phyloP scores from a whole-genome alignment of 1,140 invertebrate species.

The Philotrypesis tridentata region DNA sequence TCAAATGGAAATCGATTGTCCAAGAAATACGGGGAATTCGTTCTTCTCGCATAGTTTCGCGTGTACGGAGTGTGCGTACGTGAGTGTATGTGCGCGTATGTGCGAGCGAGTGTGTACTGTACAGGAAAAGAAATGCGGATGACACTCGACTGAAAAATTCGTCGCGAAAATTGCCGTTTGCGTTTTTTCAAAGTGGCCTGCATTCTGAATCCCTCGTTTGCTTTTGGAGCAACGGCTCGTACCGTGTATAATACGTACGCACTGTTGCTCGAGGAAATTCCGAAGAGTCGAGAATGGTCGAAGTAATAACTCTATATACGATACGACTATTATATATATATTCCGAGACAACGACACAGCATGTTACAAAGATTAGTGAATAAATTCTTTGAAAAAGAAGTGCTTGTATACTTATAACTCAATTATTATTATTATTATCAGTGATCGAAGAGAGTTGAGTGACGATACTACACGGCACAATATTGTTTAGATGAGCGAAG shows the following conservation, averaged over 20 bases:
- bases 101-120: not conserved
- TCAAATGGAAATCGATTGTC: conserved; percentile 47
- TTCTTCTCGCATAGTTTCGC: too few species aligned
- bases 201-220: too few species aligned
- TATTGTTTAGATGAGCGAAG: too few species aligned
- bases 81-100: not conserved
- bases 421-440: conserved; percentile 57
- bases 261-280: not conserved
- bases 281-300: not conserved
- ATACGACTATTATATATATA: too few species aligned
- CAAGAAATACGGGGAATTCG: too few species aligned
- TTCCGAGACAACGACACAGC: conserved; percentile 74
- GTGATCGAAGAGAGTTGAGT: conserved; percentile 47
- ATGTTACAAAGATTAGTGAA: conserved; percentile 71
- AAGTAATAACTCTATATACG: conserved; percentile 42
- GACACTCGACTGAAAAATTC: not conserved
- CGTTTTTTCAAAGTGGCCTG: not conserved
- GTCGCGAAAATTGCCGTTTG: not conserved
- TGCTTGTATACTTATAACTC: too few species aligned
- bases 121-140: not conserved
- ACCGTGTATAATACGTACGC: too few species aligned
- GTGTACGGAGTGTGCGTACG: too few species aligned
- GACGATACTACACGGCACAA: conserved; percentile 26
- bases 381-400: conserved; percentile 53
- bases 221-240: not conserved